Conservation (phyloP, 2,888 invertebrate species). For the Imbricaverruca yamaguchii region DNA sequence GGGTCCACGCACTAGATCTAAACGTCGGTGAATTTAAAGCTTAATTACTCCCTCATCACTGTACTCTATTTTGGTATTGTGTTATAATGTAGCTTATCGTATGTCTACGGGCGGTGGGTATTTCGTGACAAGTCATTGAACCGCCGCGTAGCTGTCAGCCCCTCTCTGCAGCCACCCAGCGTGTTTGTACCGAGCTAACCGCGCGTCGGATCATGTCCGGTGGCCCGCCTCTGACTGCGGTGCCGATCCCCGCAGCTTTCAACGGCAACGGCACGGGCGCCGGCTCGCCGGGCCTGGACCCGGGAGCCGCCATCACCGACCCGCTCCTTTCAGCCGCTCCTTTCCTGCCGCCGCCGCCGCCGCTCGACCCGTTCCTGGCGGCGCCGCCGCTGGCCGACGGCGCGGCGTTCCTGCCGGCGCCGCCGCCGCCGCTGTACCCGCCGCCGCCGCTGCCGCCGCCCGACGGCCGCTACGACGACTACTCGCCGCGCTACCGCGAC, state of each 20-base stretch:
- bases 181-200: no score
- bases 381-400: slow-evolving; percentile 10
- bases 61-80: no score
- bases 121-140: no score
- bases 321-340: slow-evolving; percentile 19
- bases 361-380: slow-evolving; percentile 22
- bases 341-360: slow-evolving; percentile 22
- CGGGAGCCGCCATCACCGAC: background rate
- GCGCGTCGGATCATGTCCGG: no score
- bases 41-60: no score
- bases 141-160: no score
- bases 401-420: slow-evolving; percentile 23
- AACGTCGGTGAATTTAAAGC: no score
- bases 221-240: no score
- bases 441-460: slow-evolving; percentile 33
- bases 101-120: no score
- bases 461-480: slow-evolving; percentile 25
- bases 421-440: slow-evolving; percentile 19
- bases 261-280: slow-evolving; percentile 10
- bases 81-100: no score
- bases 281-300: background rate
- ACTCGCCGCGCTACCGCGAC: slow-evolving; percentile 18
- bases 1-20: no score
- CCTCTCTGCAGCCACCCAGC: no score
- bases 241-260: background rate